Percentiles rank a stretch among this genome's conserved stretches.
These are phyloP conservation scores for Lasioglossum calceatum DNA, from an alignment of 2,888 invertebrate genomes.

Conservation along the genomic window DNA sequence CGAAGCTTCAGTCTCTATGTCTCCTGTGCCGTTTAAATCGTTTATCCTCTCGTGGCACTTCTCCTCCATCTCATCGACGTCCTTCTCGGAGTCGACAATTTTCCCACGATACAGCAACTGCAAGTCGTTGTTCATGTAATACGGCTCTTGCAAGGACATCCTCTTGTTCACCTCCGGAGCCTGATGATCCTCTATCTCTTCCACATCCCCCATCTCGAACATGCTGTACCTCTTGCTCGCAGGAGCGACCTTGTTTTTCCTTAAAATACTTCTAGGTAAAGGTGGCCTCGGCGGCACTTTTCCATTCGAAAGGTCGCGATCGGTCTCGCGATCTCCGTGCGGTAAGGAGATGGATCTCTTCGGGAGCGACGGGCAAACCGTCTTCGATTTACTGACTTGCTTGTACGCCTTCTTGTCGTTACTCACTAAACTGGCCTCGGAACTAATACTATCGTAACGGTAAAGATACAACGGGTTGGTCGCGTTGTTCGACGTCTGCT, in stretches of 20 bases:
- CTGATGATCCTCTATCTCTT: conserved; percentile 85
- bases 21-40: conserved; percentile 72
- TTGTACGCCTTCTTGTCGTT: conserved; percentile 78
- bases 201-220: conserved; percentile 90
- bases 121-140: conserved; percentile 85
- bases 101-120: conserved; percentile 76
- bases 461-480: conserved; percentile 91
- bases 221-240: conserved; percentile 89
- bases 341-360: conserved; percentile 89
- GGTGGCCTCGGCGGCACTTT: conserved; percentile 90
- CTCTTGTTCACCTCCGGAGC: conserved; percentile 87
- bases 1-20: conserved; percentile 72
- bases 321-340: conserved; percentile 83
- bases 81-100: conserved; percentile 82
- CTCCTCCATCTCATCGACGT: conserved; percentile 83
- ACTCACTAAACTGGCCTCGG: conserved; percentile 89
- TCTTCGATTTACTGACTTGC: conserved; percentile 64
- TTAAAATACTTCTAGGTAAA: conserved; percentile 89
- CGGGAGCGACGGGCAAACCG: conserved; percentile 85
- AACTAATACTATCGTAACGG: conserved; percentile 91
- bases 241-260: conserved; percentile 84
- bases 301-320: conserved; percentile 77
- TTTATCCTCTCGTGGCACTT: conserved; percentile 78
- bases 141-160: conserved; percentile 91
- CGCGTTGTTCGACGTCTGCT: conserved; percentile 85